phyloP scores from a whole-genome alignment of 2,113 vertebrate genomes.

The Plotosus lineatus region DNA sequence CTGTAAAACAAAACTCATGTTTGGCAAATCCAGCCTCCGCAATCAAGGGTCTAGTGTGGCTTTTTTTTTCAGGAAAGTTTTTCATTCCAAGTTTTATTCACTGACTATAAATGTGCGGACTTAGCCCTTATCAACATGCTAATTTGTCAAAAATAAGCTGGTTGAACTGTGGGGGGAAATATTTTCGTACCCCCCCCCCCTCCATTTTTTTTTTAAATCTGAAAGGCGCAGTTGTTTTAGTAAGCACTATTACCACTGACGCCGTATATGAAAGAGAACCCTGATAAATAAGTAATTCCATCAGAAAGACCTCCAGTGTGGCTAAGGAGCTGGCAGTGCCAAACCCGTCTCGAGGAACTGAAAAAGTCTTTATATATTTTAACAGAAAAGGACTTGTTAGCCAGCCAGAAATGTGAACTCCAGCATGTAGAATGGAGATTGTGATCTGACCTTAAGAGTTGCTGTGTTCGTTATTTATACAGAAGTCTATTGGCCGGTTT shows the following conservation, averaged over 20 bases:
- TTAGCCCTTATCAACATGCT: conserved; percentile 39
- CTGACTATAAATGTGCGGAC: conserved; percentile 32
- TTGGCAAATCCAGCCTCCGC: conserved; percentile 25
- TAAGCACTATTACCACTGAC: conserved; percentile 18
- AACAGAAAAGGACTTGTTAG: conserved; percentile 31
- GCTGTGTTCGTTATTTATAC: conserved; percentile 35
- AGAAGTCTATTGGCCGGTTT: conserved; percentile 28
- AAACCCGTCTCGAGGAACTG: conserved; percentile 38
- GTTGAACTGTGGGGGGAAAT: not conserved
- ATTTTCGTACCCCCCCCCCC: too few relatives aligned
- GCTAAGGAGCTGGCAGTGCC: conserved; percentile 8
- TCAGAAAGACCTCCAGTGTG: conserved; percentile 9
- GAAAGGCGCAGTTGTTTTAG: conserved; percentile 32
- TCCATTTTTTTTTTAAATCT: not conserved
- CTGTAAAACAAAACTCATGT: conserved; percentile 46
- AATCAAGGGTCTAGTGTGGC: conserved; percentile 1
- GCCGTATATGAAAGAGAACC: conserved; percentile 30
- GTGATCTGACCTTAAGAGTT: conserved; percentile 9
- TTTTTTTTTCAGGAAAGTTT: too few relatives aligned
- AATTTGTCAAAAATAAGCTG: conserved; percentile 19
- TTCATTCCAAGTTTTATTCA: conserved; percentile 19
- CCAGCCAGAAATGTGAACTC: conserved; percentile 37
- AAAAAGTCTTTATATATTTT: conserved; percentile 22
- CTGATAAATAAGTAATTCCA: conserved; percentile 36
- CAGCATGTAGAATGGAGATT: conserved; percentile 31